Conservation (phyloP, 2,797 vertebrate genomes). For the Anas bernieri region DNA sequence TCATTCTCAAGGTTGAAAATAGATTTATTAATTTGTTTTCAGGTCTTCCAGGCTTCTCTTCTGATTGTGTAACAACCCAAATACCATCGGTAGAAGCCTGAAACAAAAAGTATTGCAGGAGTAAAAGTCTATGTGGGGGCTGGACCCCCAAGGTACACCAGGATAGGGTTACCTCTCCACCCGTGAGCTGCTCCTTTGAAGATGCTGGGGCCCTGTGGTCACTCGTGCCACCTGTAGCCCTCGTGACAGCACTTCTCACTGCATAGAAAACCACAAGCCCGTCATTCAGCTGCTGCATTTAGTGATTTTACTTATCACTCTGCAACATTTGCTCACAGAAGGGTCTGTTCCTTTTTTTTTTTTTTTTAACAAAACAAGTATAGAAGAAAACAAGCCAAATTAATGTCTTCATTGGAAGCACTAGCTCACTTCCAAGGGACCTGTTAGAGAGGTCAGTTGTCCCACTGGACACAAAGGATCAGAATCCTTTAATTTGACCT, state of each 20-base stretch:
- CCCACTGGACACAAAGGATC: not conserved
- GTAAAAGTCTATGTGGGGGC: not conserved
- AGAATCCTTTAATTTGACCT: not conserved
- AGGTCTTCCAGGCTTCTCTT: not conserved
- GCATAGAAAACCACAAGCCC: not conserved
- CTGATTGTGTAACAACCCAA: not conserved
- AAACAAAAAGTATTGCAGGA: not conserved
- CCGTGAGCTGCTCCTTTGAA: not conserved
- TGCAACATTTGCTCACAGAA: not conserved
- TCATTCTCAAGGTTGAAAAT: not conserved
- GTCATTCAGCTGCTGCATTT: accelerated
- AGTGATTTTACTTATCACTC: not conserved
- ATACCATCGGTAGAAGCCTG: not conserved
- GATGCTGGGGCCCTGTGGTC: not conserved
- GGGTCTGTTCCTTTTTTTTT: not conserved
- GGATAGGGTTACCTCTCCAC: not conserved
- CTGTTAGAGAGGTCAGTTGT: not conserved
- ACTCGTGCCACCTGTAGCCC: not conserved
- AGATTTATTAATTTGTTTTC: not conserved
- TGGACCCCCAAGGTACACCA: not conserved
- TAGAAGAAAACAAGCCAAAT: not conserved
- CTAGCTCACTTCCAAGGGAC: not conserved
- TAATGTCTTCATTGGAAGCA: not conserved
- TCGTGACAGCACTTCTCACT: accelerated
- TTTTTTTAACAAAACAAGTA: not conserved